phyloP scores from a whole-genome alignment of 1,140 invertebrate species.

The Palaemon carinicauda region DNA sequence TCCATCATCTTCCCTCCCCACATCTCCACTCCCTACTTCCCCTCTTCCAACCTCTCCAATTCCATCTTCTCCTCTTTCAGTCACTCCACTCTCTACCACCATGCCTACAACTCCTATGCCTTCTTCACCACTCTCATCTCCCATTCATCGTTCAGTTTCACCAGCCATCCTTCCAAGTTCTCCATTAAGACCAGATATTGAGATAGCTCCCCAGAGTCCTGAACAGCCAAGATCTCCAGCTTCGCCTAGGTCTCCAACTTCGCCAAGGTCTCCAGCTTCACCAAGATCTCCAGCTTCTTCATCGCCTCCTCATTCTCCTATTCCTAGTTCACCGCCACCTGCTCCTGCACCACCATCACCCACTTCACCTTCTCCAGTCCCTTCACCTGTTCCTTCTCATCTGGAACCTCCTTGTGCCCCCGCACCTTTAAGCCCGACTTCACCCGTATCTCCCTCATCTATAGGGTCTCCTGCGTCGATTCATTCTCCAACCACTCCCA shows the following conservation, averaged over 20 bases:
- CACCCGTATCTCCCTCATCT: slow-evolving; percentile 40
- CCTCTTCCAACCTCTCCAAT: slow-evolving; percentile 6
- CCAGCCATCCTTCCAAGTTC: slow-evolving; percentile 25
- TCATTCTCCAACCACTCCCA: slow-evolving; percentile 22
- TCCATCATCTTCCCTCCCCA: neutral
- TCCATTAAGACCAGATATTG: slow-evolving; percentile 17
- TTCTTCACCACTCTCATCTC: neutral
- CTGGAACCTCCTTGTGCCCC: slow-evolving; percentile 58
- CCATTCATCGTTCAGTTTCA: slow-evolving; percentile 7
- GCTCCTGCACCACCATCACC: slow-evolving; percentile 50
- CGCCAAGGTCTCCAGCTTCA: slow-evolving; percentile 25
- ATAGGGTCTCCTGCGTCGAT: slow-evolving; percentile 40
- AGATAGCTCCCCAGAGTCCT: slow-evolving; percentile 29
- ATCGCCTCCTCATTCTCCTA: slow-evolving; percentile 27
- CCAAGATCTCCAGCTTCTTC: slow-evolving; percentile 33
- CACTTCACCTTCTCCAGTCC: slow-evolving; percentile 33
- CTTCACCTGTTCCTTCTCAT: slow-evolving; percentile 41
- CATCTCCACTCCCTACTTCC: neutral
- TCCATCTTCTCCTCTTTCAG: slow-evolving; percentile 21
- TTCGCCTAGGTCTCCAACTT: slow-evolving; percentile 27
- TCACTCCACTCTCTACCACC: slow-evolving; percentile 24
- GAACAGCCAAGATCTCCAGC: slow-evolving; percentile 35
- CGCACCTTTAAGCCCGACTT: slow-evolving; percentile 52
- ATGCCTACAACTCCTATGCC: slow-evolving; percentile 3
- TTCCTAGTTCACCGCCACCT: slow-evolving; percentile 36